phyloP scores from a whole-genome alignment of 2,888 invertebrate species.

The Alcis repandata region DNA sequence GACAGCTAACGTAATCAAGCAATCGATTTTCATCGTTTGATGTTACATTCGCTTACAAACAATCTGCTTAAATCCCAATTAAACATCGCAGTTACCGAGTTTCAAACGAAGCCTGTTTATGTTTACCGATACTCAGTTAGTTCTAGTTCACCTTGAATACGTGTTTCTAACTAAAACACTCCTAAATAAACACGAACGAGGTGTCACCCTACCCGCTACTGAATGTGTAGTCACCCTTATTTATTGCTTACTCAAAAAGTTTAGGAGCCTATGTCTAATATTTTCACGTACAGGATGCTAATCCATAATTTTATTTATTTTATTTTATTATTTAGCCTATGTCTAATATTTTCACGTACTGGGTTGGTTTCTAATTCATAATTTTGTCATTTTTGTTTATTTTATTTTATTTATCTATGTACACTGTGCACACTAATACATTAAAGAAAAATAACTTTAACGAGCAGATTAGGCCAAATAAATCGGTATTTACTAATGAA shows the following conservation, averaged over 20 bases:
- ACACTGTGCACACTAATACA: too few species aligned
- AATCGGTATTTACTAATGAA: too few species aligned
- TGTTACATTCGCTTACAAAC: slow-evolving; percentile 13
- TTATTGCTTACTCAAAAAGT: slow-evolving; percentile 53
- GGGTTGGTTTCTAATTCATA: too few species aligned
- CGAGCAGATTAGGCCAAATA: too few species aligned
- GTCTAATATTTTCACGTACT: too few species aligned
- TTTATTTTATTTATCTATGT: too few species aligned
- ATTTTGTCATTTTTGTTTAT: too few species aligned
- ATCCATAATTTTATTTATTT: too few species aligned
- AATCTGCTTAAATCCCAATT: slow-evolving; percentile 15
- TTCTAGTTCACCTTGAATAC: slow-evolving; percentile 30
- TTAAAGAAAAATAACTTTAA: too few species aligned
- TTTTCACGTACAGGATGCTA: neutral
- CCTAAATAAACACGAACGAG: slow-evolving; percentile 33
- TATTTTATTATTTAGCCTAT: too few species aligned
- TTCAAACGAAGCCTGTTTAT: slow-evolving; percentile 22
- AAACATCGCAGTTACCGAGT: slow-evolving; percentile 19
- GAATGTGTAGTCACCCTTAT: slow-evolving; percentile 58
- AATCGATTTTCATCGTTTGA: neutral
- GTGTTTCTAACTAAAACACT: slow-evolving; percentile 28
- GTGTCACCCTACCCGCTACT: slow-evolving; percentile 47
- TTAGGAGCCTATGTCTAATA: slow-evolving; percentile 4
- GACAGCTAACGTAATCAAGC: too few species aligned
- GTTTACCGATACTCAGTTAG: slow-evolving; percentile 24